phyloP scores from a whole-genome alignment of 2,113 vertebrate genomes.

The Eidolon helvum region DNA sequence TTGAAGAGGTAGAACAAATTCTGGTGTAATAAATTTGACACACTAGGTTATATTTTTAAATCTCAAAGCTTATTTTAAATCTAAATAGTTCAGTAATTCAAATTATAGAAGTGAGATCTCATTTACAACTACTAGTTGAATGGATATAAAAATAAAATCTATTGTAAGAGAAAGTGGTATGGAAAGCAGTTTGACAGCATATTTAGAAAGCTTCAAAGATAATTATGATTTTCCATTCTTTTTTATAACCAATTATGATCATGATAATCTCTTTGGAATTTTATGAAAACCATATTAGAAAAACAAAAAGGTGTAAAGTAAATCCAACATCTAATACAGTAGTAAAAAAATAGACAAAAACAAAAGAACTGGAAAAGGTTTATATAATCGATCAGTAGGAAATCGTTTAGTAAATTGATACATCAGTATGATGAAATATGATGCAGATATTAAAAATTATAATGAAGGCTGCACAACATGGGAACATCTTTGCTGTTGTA shows the following conservation, averaged over 20 bases:
- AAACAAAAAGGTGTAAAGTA: background rate
- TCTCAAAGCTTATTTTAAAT: slow-evolving; percentile 24
- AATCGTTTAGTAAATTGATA: background rate
- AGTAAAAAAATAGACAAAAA: background rate
- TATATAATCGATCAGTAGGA: background rate
- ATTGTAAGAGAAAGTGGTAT: background rate
- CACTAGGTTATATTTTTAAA: slow-evolving; percentile 8
- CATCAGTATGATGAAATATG: background rate
- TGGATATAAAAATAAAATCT: background rate
- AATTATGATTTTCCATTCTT: background rate
- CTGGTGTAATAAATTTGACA: background rate
- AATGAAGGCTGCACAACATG: background rate
- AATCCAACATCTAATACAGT: background rate
- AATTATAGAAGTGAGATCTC: background rate
- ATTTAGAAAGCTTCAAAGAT: slow-evolving; percentile 3
- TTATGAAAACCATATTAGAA: background rate
- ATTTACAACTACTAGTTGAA: background rate
- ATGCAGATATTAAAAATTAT: background rate
- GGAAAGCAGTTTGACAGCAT: background rate
- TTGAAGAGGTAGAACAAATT: background rate
- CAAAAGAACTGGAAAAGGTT: background rate
- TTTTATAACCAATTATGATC: background rate
- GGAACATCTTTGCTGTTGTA: background rate
- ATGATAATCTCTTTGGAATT: background rate
- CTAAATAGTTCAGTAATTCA: background rate